These are phyloP conservation scores for Tricholauxania praeusta DNA, from an alignment of 2,888 invertebrate species.

Conservation along the genomic window DNA sequence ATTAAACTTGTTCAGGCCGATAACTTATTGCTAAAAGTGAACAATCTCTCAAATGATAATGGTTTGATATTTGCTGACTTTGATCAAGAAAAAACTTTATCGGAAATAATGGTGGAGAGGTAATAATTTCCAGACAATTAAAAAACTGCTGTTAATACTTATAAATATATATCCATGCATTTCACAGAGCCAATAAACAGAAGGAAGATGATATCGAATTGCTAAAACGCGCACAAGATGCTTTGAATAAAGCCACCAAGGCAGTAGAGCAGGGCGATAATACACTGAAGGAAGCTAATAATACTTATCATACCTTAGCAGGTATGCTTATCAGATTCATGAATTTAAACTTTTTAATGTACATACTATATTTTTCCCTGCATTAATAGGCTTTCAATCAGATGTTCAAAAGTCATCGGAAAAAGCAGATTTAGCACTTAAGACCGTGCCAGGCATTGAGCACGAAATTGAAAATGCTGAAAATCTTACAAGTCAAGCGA, in stretches of 20 bases:
- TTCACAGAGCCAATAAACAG: conserved; percentile 72
- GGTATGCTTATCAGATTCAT: conserved; percentile 48
- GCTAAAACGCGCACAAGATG: conserved; percentile 81
- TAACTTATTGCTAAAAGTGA: conserved; percentile 57
- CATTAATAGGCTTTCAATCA: conserved; percentile 82
- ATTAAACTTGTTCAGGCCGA: conserved; percentile 52
- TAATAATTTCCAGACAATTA: conserved; percentile 42
- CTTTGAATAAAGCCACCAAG: conserved; percentile 81
- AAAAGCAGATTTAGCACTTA: conserved; percentile 82
- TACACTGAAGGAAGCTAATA: conserved; percentile 82
- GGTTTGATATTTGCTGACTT: conserved; percentile 74
- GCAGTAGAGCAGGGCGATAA: conserved; percentile 89
- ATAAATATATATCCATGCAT: background rate
- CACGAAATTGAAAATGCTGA: conserved; percentile 78
- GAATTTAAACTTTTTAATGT: background rate
- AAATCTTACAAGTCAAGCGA: conserved; percentile 77
- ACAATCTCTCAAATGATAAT: conserved; percentile 61
- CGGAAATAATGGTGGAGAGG: conserved; percentile 75
- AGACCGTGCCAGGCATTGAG: conserved; percentile 81
- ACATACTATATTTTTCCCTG: background rate
- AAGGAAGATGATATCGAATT: conserved; percentile 85
- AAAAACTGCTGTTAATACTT: background rate
- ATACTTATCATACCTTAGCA: conserved; percentile 77
- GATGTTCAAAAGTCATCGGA: conserved; percentile 88
- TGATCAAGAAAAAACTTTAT: conserved; percentile 74